Evolutionary conservation across 2,113 vertebrate species (phyloP), one percentile per base, ranked within the genome.

Genomic region (Zeus faber): DNA sequence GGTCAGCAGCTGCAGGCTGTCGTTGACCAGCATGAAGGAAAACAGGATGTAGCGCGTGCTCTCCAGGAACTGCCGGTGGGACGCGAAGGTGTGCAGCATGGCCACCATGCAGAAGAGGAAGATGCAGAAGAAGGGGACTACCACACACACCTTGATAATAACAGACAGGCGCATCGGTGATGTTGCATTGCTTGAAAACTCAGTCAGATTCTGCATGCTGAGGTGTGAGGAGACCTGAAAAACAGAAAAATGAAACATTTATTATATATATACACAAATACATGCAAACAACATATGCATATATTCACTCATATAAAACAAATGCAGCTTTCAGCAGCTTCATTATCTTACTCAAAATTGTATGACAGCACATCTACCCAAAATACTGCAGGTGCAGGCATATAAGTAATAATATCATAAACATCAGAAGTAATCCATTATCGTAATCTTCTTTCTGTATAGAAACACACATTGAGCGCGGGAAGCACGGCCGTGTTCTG

Each of bases 21-120:
- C 90, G 10, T 87, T 91, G 54, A 88, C 64, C 52, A 91, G 71
- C 87, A 91, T 91, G 72, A 78, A 85, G 49, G 80, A 65, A 43
- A 90, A 91, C 53, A 91, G 77, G 51, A 89, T 54, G 43, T 91
- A 90, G 6, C 89, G 89, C 0, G 89, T 53, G 8, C 58, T 85
- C 21, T 89, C 85, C 57, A 87, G 60, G 56, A 89, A 86, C 49
- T 85, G 85, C 17, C 82, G 69, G 53, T 86, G 74, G 24, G 86
- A 85, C 1, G 72, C 82, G 50, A 89, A 88, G 31, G 81, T 81
- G 72, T 82, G 74, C 31, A 91, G 64, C 77, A 88, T 88, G 52
- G 89, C 26, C 1, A 29, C 24, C 8, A 88, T 80, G 53, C 70
- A 87, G 70, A 13, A 86, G 50, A 90, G 58, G 73, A 89, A 89